These are phyloP conservation scores for Calephelis perditalis DNA, from an alignment of 2,888 invertebrate species.

Conservation along the genomic window DNA sequence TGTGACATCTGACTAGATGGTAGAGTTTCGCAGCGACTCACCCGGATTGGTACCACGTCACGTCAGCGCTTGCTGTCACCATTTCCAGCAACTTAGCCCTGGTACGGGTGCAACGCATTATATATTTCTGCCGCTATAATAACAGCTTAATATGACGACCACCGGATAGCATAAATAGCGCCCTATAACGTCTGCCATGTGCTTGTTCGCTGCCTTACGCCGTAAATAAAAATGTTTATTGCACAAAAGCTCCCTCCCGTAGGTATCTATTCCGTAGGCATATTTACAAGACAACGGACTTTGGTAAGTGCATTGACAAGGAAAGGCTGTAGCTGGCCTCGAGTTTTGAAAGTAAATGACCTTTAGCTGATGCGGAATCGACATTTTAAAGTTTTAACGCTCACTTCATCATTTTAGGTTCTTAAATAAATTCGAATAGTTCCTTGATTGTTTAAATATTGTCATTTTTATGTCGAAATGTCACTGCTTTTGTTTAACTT, in stretches of 20 bases:
- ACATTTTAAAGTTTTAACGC: constrained; percentile 20
- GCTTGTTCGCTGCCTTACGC: no score
- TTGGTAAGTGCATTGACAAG: constrained; percentile 32
- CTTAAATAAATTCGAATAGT: not conserved
- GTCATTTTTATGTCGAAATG: not conserved
- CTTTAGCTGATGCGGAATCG: constrained; percentile 33
- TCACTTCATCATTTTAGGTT: constrained; percentile 5
- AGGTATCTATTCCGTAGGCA: not conserved
- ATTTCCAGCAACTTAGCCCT: no score
- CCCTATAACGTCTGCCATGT: no score
- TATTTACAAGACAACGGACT: constrained; percentile 19
- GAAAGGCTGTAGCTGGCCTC: constrained; percentile 37
- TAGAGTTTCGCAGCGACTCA: no score
- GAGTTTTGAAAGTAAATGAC: constrained; percentile 47
- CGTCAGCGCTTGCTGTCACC: no score
- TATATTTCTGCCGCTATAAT: no score
- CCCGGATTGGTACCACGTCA: no score
- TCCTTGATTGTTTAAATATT: constrained; percentile 2
- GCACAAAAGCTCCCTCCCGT: not conserved
- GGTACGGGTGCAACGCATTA: no score
- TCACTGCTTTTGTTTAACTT: not conserved
- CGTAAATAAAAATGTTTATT: no score
- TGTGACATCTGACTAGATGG: no score
- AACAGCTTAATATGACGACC: no score
- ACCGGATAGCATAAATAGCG: no score